Evolutionary conservation across 2,888 invertebrate genomes (phyloP), one percentile per base, ranked within the genome.

Genomic region (Drosophila sordidula): DNA sequence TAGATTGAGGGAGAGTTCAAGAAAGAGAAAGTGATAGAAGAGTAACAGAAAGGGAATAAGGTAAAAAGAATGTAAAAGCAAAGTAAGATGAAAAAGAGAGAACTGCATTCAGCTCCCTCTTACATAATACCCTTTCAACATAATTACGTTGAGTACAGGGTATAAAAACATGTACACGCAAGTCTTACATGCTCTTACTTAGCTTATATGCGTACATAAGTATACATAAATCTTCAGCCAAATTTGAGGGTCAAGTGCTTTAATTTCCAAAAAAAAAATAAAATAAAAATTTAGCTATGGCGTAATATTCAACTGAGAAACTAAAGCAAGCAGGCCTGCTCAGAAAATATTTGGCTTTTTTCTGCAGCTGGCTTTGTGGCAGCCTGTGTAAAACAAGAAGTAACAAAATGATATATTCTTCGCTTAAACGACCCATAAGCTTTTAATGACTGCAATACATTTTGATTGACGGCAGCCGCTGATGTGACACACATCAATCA

Each of bases 401-500:
- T 18, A 32, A 32, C 8, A 9, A 39, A 39, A 39, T 39, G 9
- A 26, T 5, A 5, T 25, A 4, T 16, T 29, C 22, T n/a, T n/a
- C 11, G 6, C 4, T 5, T 14, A 3, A 11, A 22, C 41, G 46
- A 47, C 46, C 58, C 49, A 42, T 6, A 3, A 26, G 34, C 14
- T 6, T 14, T 25, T 14, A 42, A 59, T 47, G 18, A 34, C 34
- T 34, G 36, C 4, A 11, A 14, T 44, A 16, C n/a, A 38, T 14
- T 36, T 63, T 54, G 8, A 26, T 47, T 50, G 67, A 65, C 42
- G 38, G 65, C 51, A 56, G 32, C 25, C 22, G 6, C 25, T 29
- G 6, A 29, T 49, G 41, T 67, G 80, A 77, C 75, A 75, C 52
- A 42, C 75, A 66, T 72, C 25, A 63, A 78, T 75, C 78, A 78